phyloP scores from a whole-genome alignment of 1,140 invertebrate genomes.

The Liolophura sinensis region DNA sequence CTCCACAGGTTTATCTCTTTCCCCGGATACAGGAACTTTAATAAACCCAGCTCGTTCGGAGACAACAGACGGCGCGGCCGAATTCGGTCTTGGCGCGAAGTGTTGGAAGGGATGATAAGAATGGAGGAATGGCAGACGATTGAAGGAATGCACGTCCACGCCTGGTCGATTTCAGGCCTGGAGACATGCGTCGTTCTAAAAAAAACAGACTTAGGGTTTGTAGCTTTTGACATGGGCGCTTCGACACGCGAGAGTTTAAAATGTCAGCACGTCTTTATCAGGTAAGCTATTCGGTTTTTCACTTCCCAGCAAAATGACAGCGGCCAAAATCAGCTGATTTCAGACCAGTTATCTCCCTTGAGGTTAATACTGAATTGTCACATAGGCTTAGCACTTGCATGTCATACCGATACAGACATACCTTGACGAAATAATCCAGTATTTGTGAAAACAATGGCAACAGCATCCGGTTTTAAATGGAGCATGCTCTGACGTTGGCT shows the following conservation, averaged over 20 bases:
- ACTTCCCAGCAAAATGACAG: not conserved
- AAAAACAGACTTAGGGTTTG: slow-evolving; percentile 19
- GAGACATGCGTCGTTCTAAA: slow-evolving; percentile 40
- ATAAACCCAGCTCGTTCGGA: too few relatives aligned
- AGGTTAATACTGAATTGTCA: not conserved
- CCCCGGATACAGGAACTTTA: too few relatives aligned
- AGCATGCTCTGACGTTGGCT: too few relatives aligned
- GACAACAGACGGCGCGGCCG: too few relatives aligned
- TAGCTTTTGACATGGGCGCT: slow-evolving; percentile 43
- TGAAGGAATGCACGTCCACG: slow-evolving; percentile 30
- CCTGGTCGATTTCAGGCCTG: slow-evolving; percentile 41
- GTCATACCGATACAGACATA: not conserved
- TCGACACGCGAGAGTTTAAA: slow-evolving; percentile 29
- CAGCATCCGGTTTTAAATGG: too few relatives aligned
- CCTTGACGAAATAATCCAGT: not conserved
- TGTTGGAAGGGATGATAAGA: too few relatives aligned
- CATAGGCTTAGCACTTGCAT: not conserved
- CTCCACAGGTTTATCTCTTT: too few relatives aligned
- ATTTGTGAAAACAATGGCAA: too few relatives aligned
- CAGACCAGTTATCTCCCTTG: not conserved
- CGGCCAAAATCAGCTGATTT: not conserved
- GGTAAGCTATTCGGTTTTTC: slow-evolving; percentile 25
- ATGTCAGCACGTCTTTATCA: slow-evolving; percentile 39
- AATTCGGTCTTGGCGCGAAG: too few relatives aligned
- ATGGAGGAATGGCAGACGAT: slow-evolving; percentile 16